Base-by-base conservation (phyloP, 2,797 vertebrate genomes). In the Rhinella marina region DNA sequence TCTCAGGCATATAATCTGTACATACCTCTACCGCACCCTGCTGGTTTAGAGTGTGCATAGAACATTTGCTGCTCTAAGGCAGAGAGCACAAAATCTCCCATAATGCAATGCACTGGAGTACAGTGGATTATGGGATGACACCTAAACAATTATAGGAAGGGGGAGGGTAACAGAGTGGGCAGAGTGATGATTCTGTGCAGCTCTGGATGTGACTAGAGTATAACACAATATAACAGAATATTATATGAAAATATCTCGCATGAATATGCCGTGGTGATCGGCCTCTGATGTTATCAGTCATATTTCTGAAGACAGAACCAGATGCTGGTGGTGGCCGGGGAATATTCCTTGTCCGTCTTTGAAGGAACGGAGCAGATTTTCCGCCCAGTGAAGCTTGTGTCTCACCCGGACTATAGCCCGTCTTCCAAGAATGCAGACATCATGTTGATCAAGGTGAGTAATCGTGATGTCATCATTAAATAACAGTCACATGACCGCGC, bases 381-480 rank as follows among this genome's bases (percentile, higher is more conserved):
- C 86, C 88, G 90, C 3, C 95, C 95, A 0, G 91, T 94, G 0
- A 27, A 92, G 56, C 48, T 97, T 91, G 84, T 96, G 4, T 91
- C 95, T 41, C 95, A 97, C 86, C 96, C 96, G 0, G 80, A 92
- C 0, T 95, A 95, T 91, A 92, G 94, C 92, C 90, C 75, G 56
- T 41, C 12, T 19, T 95, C 92, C 75, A 94, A 94, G 86, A 92
- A 96, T 77, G 93, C 93, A 0, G 96, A 97, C 90, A 95, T 97
- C 70, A 97, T 97, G 96, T 94, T 97, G 0, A 95, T 97, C 84
- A 97, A 97, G 94, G 96, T 96, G 91, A 21, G 21, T n/a, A 12
- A 62, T 23, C 61, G 21, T 62, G 21, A n/a, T 23, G 21, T n/a
- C 21, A n/a, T 59, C 57, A 59, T 41, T 41, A 41, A 41, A 41